Percentiles rank a stretch among this genome's conserved stretches.
Evolutionary conservation across 2,797 vertebrate genomes (phyloP).

Genomic region (Myripristis jacobus): DNA sequence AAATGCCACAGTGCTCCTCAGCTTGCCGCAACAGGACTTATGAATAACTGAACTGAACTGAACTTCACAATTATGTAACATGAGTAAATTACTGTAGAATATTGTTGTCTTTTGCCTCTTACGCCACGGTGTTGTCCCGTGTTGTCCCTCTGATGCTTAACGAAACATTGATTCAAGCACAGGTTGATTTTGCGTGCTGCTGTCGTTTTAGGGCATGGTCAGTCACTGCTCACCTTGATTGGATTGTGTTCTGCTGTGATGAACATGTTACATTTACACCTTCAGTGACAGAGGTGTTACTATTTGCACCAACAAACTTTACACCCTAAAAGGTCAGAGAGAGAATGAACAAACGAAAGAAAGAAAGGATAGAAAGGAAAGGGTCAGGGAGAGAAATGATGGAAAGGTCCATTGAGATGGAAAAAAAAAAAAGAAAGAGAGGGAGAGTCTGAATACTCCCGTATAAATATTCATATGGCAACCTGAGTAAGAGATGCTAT

Average conservation of each 20-base stretch:
- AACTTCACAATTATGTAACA: neutral
- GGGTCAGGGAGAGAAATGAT: neutral
- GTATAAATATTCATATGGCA: constrained; percentile 66
- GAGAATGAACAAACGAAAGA: neutral
- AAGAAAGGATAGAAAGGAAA: neutral
- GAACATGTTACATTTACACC: constrained; percentile 16
- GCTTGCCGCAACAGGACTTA: constrained; percentile 1
- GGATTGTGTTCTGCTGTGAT: constrained; percentile 31
- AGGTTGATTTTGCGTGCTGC: constrained; percentile 54
- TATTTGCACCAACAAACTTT: constrained; percentile 13
- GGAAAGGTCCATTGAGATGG: neutral
- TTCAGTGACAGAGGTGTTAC: constrained; percentile 14
- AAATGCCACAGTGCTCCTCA: too few relatives aligned
- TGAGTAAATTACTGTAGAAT: constrained; percentile 26
- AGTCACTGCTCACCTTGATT: constrained; percentile 52
- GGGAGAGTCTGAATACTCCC: constrained; percentile 24
- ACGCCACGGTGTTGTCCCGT: constrained; percentile 6
- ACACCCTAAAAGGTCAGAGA: neutral
- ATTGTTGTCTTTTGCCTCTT: constrained; percentile 35
- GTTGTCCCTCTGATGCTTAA: too few relatives aligned
- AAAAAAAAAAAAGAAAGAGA: constrained; percentile 9
- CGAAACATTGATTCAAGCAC: constrained; percentile 44
- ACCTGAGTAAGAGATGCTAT: constrained; percentile 58
- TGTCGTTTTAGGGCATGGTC: constrained; percentile 42
- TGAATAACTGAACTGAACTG: too few relatives aligned